Evolutionary conservation across 2,888 invertebrate genomes (phyloP).

Genomic region (Troglohyphantes excavatus): DNA sequence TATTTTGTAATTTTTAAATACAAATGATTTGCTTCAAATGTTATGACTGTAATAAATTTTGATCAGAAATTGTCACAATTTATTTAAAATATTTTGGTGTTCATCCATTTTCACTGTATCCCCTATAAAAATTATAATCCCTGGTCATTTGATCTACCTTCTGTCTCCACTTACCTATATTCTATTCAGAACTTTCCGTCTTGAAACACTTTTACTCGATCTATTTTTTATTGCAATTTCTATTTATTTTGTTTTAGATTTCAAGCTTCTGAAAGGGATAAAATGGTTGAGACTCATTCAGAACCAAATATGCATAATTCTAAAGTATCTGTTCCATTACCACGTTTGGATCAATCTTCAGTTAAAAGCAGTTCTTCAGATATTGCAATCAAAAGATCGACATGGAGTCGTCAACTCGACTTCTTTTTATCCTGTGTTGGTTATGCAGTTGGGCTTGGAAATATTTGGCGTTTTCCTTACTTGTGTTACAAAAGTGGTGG

Average conservation of each 20-base stretch:
- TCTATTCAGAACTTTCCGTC: no score
- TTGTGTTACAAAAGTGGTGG: slow-evolving; percentile 74
- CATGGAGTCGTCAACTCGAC: slow-evolving; percentile 72
- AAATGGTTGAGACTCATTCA: background rate
- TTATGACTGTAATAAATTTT: no score
- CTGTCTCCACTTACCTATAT: no score
- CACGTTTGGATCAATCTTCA: slow-evolving; percentile 18
- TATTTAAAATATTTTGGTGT: no score
- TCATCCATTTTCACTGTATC: no score
- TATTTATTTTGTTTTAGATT: background rate
- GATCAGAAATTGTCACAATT: no score
- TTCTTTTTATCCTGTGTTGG: slow-evolving; percentile 76
- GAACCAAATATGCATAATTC: background rate
- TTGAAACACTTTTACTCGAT: no score
- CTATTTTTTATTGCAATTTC: no score
- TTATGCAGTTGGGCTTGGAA: slow-evolving; percentile 75
- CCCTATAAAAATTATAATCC: no score
- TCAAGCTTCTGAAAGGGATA: background rate
- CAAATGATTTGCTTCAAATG: no score
- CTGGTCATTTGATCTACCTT: no score
- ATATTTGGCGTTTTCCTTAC: slow-evolving; percentile 75
- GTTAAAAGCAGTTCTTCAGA: slow-evolving; percentile 22
- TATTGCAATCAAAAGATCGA: slow-evolving; percentile 51
- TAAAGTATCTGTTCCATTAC: slow-evolving; percentile 25
- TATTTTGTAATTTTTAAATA: no score